Evolutionary conservation across 2,888 invertebrate species (phyloP).

Genomic region (Chrysodeixis includens): DNA sequence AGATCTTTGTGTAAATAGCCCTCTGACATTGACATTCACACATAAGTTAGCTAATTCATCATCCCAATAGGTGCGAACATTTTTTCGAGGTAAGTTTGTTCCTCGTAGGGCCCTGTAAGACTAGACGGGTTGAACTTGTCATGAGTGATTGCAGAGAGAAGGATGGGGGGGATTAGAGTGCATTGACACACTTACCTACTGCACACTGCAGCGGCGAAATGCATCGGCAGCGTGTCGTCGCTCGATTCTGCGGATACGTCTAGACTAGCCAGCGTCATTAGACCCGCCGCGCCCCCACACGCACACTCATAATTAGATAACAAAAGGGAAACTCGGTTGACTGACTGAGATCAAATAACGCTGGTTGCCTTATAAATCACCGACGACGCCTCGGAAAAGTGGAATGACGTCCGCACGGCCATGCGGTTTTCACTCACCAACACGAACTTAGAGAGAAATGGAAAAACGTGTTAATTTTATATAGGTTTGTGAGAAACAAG

Average conservation of each 20-base stretch:
- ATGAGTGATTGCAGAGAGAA: constrained; percentile 83
- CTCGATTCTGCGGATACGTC: constrained; percentile 75
- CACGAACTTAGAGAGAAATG: constrained; percentile 83
- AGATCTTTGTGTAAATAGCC: neutral
- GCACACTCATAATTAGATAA: constrained; percentile 50
- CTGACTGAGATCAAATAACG: constrained; percentile 67
- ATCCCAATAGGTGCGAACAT: constrained; percentile 36
- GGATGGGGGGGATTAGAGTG: constrained; percentile 83
- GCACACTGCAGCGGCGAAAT: constrained; percentile 85
- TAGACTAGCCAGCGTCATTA: constrained; percentile 70
- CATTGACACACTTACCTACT: constrained; percentile 89
- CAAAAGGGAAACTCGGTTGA: constrained; percentile 59
- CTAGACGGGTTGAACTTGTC: constrained; percentile 83
- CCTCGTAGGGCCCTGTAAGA: constrained; percentile 61
- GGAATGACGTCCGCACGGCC: constrained; percentile 86
- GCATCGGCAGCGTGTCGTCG: constrained; percentile 78
- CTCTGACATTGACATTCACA: neutral
- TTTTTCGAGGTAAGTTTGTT: constrained; percentile 61
- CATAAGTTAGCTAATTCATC: neutral
- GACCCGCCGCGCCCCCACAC: constrained; percentile 67
- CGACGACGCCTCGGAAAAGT: constrained; percentile 87
- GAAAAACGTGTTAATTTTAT: constrained; percentile 78
- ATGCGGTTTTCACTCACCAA: constrained; percentile 86
- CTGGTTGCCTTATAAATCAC: constrained; percentile 78
- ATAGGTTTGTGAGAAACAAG: constrained; percentile 67